These are phyloP conservation scores for Mya arenaria DNA, from an alignment of 1,140 invertebrate genomes.

Conservation along the genomic window DNA sequence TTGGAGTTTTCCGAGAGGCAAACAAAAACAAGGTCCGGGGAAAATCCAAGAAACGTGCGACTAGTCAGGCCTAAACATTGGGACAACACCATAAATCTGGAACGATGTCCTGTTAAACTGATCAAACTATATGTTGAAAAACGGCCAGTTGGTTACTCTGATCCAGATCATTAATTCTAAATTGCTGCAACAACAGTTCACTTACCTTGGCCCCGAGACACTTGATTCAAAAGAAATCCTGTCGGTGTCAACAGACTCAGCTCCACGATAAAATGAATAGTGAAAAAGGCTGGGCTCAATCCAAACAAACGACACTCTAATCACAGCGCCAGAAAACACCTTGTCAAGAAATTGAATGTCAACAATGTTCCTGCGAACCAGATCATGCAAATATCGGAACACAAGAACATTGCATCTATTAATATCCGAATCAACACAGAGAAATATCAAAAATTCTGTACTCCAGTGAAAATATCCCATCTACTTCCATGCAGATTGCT, in stretches of 20 bases:
- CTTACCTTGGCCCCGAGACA: no score
- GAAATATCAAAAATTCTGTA: no score
- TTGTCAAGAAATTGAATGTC: no score
- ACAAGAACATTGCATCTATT: no score
- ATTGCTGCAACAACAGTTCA: not conserved
- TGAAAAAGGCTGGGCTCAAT: not conserved
- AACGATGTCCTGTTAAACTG: not conserved
- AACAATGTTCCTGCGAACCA: no score
- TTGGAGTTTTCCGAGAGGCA: not conserved
- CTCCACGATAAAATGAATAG: not conserved
- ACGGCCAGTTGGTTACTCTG: not conserved
- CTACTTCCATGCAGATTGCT: no score
- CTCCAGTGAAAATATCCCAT: no score
- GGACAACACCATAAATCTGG: not conserved
- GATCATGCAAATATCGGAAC: no score
- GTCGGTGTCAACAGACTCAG: not conserved
- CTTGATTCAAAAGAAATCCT: no score
- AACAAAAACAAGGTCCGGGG: not conserved
- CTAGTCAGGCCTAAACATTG: not conserved
- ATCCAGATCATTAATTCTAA: not conserved
- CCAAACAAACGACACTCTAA: not conserved
- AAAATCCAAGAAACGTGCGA: not conserved
- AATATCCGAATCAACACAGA: no score
- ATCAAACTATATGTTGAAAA: not conserved
- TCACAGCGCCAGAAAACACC: not conserved